Evolutionary conservation across 2,113 vertebrate genomes (phyloP), one percentile per base, ranked within the genome.

Genomic region (Furnarius figulus): DNA sequence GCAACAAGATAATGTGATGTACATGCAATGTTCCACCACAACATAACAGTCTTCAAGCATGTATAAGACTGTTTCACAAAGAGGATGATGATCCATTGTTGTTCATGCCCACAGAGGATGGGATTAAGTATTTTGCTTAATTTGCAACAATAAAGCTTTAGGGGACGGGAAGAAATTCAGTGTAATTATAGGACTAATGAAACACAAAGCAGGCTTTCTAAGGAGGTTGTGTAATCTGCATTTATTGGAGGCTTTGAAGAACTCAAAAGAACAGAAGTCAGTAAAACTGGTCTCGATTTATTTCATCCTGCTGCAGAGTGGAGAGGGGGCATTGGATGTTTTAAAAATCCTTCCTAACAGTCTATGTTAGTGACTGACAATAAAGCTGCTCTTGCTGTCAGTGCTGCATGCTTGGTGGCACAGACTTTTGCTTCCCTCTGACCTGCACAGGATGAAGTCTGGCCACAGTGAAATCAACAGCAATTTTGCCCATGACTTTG

Each of bases 151-250:
- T 59, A 93, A 95, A 91, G 70, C 47, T 62, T 85, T 62, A 50
- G 37, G 35, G 53, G 71, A 33, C 5, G 1, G 67, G 24, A 4
- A 15, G 2, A 31, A 62, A 74, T 7, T 6, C 30, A 25, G 14
- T 18, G 35, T 40, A 95, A 95, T 95, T 91, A 87, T 13, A 92
- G 62, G 68, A 75, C 67, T 75, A 89, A 78, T 7, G 27, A 87
- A 93, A 89, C 47, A 92, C 86, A 91, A 92, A 94, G 56, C 56
- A 78, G 56, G 19, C 61, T 91, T 92, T 87, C 76, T 68, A 75
- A 93, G 55, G 90, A 92, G 94, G 28, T 89, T 97, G 80, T 74
- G 65, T 55, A 95, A 96, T 84, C 70, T 78, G 61, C 44, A 59
- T 65, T 59, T 47, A 75, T 35, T 9, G 37, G 35, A 87, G 33